These are phyloP conservation scores for Steinernema khuongi DNA, from an alignment of 1,140 invertebrate species.

Conservation along the genomic window DNA sequence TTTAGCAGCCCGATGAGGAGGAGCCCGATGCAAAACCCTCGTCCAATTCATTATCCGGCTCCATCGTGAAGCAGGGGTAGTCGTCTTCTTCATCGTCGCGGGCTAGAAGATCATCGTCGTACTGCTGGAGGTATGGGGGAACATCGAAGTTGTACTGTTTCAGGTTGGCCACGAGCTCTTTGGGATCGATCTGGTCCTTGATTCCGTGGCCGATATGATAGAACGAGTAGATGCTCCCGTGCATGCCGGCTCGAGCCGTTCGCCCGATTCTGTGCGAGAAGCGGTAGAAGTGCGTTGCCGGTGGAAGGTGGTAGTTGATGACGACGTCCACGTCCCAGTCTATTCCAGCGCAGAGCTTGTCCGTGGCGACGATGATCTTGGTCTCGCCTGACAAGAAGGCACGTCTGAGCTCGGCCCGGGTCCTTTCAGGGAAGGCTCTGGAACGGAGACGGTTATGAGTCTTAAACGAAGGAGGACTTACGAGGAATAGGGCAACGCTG, in stretches of 20 bases:
- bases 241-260: not conserved
- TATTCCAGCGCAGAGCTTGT: not conserved
- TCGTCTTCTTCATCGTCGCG: not conserved
- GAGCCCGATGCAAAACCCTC: too few species aligned
- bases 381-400: not conserved
- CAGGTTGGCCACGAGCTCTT: not conserved
- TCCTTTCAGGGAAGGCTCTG: not conserved
- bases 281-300: not conserved
- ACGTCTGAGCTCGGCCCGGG: not conserved
- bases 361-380: not conserved
- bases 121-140: not conserved
- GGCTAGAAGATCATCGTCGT: not conserved
- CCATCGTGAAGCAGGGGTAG: too few species aligned
- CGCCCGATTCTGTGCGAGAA: not conserved
- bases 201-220: not conserved
- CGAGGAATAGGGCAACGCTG: not conserved
- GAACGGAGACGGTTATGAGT: not conserved
- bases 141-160: not conserved
- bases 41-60: too few species aligned
- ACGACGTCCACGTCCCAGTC: conserved; percentile 4
- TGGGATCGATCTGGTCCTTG: not conserved
- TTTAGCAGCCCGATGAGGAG: too few species aligned
- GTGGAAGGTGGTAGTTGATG: conserved; percentile 4
- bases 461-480: not conserved
- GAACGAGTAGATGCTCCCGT: not conserved